A percentile compares a stretch with the other conserved stretches of the same genome.
phyloP scores from a whole-genome alignment of 53 echinoderm and acorn worm genomes.

The Echinarachnius parma region DNA sequence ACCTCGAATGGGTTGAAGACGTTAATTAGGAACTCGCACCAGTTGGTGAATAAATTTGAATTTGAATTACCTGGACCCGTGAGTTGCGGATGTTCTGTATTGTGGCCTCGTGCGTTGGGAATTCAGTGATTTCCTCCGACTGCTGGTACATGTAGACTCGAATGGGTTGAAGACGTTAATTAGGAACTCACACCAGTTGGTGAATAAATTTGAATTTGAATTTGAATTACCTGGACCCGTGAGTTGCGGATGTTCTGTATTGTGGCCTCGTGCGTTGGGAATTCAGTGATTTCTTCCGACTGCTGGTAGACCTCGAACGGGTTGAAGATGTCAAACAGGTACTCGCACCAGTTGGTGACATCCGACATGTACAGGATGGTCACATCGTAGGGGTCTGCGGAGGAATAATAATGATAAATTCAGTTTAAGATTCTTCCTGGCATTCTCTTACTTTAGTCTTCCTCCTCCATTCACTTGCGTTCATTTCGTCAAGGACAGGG shows the following conservation, averaged over 20 bases:
- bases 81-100: slow-evolving; percentile 65
- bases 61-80: slow-evolving; percentile 57
- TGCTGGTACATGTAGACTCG: slow-evolving; percentile 78
- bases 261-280: slow-evolving; percentile 60
- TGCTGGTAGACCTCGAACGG: slow-evolving; percentile 79
- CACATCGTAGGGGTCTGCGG: slow-evolving; percentile 58
- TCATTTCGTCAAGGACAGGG: no score
- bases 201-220: no score
- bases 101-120: slow-evolving; percentile 60
- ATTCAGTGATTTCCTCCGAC: slow-evolving; percentile 72
- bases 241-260: slow-evolving; percentile 65
- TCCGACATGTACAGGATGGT: slow-evolving; percentile 89
- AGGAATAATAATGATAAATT: neutral
- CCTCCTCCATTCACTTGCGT: no score
- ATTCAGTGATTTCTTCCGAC: slow-evolving; percentile 72
- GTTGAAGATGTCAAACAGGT: slow-evolving; percentile 90
- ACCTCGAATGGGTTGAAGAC: slow-evolving; percentile 80
- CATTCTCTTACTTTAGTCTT: no score
- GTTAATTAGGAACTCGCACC: slow-evolving; percentile 97
- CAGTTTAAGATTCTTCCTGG: no score
- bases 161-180: slow-evolving; percentile 86
- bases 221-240: no score
- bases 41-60: no score
- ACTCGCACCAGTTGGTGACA: slow-evolving; percentile 86
- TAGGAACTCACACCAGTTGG: slow-evolving; percentile 90